Percentiles rank a stretch among this genome's conserved stretches.
Evolutionary conservation across 2,113 vertebrate species (phyloP).

Genomic region (Pachypanchax playfairii): DNA sequence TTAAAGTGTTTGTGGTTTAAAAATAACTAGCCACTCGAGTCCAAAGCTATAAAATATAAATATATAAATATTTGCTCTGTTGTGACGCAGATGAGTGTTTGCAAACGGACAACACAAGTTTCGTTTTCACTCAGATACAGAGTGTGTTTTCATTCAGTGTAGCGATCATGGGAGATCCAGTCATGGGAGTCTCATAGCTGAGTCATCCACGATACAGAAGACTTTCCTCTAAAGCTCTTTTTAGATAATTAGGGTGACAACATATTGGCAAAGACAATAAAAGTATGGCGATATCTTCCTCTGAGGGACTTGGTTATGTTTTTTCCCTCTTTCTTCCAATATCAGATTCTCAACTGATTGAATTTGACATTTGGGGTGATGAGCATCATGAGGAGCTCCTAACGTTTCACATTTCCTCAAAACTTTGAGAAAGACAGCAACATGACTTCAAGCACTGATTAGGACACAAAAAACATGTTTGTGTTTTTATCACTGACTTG

Average conservation of each 20-base stretch:
- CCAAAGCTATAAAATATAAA: too few relatives aligned
- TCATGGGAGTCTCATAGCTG: conserved; percentile 69
- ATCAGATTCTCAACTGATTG: conserved; percentile 62
- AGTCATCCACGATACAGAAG: conserved; percentile 58
- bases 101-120: neutral
- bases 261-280: conserved; percentile 50
- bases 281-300: conserved; percentile 9
- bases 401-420: conserved; percentile 65
- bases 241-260: conserved; percentile 50
- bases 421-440: conserved; percentile 26
- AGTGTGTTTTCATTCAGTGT: conserved; percentile 25
- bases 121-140: neutral
- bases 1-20: too few relatives aligned
- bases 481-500: too few relatives aligned
- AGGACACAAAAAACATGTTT: neutral
- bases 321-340: conserved; percentile 17
- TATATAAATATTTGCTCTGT: neutral
- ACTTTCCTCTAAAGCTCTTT: conserved; percentile 47
- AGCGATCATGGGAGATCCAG: conserved; percentile 59
- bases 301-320: conserved; percentile 49
- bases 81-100: neutral
- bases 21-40: too few relatives aligned
- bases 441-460: neutral
- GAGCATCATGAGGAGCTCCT: conserved; percentile 71
- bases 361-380: conserved; percentile 73